These are phyloP conservation scores for Chelonoidis abingdonii DNA, from an alignment of 2,113 vertebrate species.

Conservation along the genomic window DNA sequence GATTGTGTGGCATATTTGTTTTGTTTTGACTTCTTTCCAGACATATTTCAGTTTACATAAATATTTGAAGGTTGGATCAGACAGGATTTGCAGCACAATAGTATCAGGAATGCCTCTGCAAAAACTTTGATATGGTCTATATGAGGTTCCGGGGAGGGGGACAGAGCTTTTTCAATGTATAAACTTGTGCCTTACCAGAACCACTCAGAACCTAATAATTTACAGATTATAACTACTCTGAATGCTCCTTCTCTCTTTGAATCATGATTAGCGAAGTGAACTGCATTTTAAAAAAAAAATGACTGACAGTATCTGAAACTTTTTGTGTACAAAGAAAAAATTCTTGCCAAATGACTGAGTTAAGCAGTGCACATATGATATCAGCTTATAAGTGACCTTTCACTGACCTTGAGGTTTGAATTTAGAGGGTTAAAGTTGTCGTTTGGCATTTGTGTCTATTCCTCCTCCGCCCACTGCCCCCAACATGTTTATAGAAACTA, in stretches of 20 bases:
- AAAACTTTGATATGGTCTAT: constrained; percentile 75
- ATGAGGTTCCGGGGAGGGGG: constrained; percentile 44
- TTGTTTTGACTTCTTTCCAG: constrained; percentile 78
- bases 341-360: background rate
- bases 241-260: background rate
- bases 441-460: constrained; percentile 20
- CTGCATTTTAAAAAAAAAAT: background rate
- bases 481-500: constrained; percentile 53
- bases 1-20: constrained; percentile 65
- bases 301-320: background rate
- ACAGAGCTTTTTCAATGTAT: background rate
- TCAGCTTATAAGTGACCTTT: background rate
- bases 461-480: background rate
- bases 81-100: constrained; percentile 81
- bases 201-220: constrained; percentile 26
- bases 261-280: background rate
- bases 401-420: constrained; percentile 24
- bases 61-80: constrained; percentile 81
- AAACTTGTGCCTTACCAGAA: background rate
- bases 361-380: background rate
- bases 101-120: constrained; percentile 75
- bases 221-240: background rate
- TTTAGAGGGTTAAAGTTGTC: constrained; percentile 59
- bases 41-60: constrained; percentile 82
- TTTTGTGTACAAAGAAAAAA: background rate